Conservation (phyloP, 2,888 invertebrate species). For the Cheilosia soror region DNA sequence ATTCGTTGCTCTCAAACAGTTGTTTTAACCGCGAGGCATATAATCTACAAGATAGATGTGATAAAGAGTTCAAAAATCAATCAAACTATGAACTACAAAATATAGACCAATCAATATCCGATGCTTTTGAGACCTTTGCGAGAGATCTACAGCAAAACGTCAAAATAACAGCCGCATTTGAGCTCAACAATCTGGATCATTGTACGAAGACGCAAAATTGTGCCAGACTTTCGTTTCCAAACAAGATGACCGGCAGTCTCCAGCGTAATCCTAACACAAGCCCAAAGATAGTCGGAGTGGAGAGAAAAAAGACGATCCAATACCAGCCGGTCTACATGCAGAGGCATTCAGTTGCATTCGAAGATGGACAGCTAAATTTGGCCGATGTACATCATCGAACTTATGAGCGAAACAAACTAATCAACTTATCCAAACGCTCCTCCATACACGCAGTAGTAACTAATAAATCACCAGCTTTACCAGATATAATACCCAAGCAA, state of each 20-base stretch:
- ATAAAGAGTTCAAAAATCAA: constrained; percentile 57
- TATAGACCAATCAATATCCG: constrained; percentile 7
- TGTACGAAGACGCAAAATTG: background rate
- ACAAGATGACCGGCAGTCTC: background rate
- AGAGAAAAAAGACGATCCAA: constrained; percentile 44
- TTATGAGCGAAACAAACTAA: background rate
- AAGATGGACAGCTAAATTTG: background rate
- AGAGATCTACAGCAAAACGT: background rate
- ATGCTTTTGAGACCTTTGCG: background rate
- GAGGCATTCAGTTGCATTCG: constrained; percentile 36
- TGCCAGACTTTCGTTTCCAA: background rate
- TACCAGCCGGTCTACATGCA: constrained; percentile 55
- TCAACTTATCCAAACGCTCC: constrained; percentile 10
- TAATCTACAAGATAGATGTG: constrained; percentile 6
- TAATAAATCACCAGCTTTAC: background rate
- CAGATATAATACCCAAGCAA: background rate
- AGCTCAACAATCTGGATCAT: constrained; percentile 1
- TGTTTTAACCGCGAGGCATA: background rate
- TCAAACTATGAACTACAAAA: constrained; percentile 39
- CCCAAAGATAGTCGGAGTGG: constrained; percentile 59
- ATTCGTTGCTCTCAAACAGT: constrained; percentile 19
- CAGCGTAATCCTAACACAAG: constrained; percentile 23
- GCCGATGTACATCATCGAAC: background rate
- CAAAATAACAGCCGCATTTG: background rate
- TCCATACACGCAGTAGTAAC: background rate